Evolutionary conservation across 1,140 invertebrate genomes (phyloP).

Genomic region (Bombus superbus): DNA sequence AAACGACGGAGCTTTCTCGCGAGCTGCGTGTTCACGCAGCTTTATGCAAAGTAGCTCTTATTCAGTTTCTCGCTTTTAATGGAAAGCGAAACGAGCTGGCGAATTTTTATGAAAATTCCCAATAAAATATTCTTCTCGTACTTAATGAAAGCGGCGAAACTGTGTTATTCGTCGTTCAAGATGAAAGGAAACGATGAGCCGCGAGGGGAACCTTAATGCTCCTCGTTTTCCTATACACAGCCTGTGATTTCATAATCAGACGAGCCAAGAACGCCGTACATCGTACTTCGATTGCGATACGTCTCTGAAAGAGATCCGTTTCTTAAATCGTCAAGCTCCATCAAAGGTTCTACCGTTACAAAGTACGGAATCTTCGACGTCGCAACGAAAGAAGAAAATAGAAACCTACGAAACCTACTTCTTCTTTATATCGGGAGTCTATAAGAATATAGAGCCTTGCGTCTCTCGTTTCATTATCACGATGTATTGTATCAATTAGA

Average conservation of each 20-base stretch:
- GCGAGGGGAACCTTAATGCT: background rate
- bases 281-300: background rate
- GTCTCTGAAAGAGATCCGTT: no score
- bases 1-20: background rate
- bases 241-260: background rate
- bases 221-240: background rate
- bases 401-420: background rate
- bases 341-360: background rate
- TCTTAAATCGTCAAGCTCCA: background rate
- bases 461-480: no score
- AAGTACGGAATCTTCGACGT: background rate
- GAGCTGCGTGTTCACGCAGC: background rate
- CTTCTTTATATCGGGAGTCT: no score
- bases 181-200: background rate
- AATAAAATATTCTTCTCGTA: slow-evolving; percentile 28
- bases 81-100: slow-evolving; percentile 27
- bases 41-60: slow-evolving; percentile 15
- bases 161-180: slow-evolving; percentile 18
- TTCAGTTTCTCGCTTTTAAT: slow-evolving; percentile 28
- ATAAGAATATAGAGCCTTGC: no score
- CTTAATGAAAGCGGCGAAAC: slow-evolving; percentile 25
- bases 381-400: background rate
- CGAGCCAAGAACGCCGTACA: background rate
- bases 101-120: slow-evolving; percentile 39
- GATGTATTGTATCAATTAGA: no score